Evolutionary conservation across 2,113 vertebrate species (phyloP), one percentile per base, ranked within the genome.

Genomic region (Alosa alosa): DNA sequence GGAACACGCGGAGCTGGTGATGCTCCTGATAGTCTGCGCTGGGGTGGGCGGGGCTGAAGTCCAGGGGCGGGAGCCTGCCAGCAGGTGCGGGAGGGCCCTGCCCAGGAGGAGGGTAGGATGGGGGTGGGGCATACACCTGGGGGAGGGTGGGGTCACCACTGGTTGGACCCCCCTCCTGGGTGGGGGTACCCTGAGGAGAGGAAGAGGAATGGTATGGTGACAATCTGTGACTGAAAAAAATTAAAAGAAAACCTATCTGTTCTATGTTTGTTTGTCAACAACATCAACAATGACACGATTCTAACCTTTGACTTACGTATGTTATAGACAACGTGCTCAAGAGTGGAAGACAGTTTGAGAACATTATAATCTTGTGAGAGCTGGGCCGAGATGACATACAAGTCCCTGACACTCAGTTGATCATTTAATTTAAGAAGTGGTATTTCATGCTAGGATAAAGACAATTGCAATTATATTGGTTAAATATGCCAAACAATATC

Each of bases 51-150:
- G 94, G 82, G 83, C 87, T 92, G 46, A 95, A 96, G 52, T 96
- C 95, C 3, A 95, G 91, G n/a, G 94, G 88, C 6, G 92, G 88
- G 36, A 96, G 92, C 72, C 94, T 91, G 83, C 94, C 92, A 1
- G 89, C 89, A 9, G 93, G 81, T n/a, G 92, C 86, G 72, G 94
- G 91, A 0, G 93, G 93, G 36, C 92, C 93, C 90, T 95, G 95
- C 86, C 93, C 93, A 39, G 94, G 93, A 8, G 94, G 92, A 1
- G 95, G 94, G 86, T 95, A 96, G 4, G 95, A 88, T 55, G 95
- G 93, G 36, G 95, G 93, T 11, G 92, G 93, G 85, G 94, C 95
- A 1, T 95, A 96, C 81, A 95, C 94, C 93, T 95, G 95, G 0
- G 94, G 85, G 39, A 95, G 93, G 91, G 93, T 0, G 18, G 95